Conservation (phyloP, 92 coral and sea anemone genomes). For the Palythoa grandis region DNA sequence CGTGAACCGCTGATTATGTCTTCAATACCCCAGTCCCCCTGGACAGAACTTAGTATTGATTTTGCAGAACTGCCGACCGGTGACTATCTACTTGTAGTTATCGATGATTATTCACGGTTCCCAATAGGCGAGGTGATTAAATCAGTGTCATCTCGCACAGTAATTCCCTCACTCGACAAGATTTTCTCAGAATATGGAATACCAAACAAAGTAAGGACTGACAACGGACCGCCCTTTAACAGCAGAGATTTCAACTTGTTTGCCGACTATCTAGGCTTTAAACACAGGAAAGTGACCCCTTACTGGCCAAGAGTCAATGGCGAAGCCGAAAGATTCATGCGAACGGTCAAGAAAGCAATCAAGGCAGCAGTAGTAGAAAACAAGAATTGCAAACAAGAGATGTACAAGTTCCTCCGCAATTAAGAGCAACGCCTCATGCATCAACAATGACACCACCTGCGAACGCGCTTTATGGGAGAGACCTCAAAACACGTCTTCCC, state of each 20-base stretch:
- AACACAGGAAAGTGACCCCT: no score
- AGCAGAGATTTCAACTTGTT: no score
- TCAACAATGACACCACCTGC: slow-evolving; percentile 9
- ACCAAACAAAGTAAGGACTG: slow-evolving; percentile 2
- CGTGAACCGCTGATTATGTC: slow-evolving; percentile 67
- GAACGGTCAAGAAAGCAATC: no score
- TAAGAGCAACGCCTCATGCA: slow-evolving; percentile 28
- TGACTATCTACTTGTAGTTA: slow-evolving; percentile 16
- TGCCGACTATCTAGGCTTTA: no score
- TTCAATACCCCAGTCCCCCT: slow-evolving; percentile 48
- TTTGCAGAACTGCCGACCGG: slow-evolving; percentile 26
- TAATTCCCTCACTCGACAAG: slow-evolving; percentile 7
- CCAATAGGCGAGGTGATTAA: neutral
- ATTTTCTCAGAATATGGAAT: slow-evolving; percentile 4
- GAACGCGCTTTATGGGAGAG: neutral
- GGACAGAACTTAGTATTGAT: slow-evolving; percentile 13
- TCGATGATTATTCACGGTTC: slow-evolving; percentile 3
- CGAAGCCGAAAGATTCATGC: no score
- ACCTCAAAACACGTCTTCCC: slow-evolving; percentile 1
- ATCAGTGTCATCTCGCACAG: neutral
- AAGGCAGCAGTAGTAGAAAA: neutral
- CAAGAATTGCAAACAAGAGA: neutral
- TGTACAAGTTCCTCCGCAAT: slow-evolving; percentile 18
- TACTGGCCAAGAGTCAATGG: neutral
- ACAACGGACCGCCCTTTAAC: neutral